phyloP scores from a whole-genome alignment of 2,797 vertebrate species.

The Crypturellus tataupa region DNA sequence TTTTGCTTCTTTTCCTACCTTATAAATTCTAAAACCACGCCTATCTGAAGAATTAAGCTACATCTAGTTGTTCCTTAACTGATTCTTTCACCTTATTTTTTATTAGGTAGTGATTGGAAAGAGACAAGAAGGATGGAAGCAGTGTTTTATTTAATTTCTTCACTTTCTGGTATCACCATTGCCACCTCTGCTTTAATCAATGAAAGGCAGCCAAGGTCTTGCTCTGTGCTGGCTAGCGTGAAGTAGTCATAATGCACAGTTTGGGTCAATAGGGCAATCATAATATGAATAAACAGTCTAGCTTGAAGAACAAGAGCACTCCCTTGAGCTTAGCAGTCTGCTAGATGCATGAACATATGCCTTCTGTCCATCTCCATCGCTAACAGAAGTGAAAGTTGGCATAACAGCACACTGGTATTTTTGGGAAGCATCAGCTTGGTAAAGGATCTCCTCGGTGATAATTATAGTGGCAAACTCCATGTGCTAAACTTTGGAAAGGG shows the following conservation, averaged over 20 bases:
- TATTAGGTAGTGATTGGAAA: neutral
- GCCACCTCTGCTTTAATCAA: fast-evolving
- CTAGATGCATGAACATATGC: constrained; percentile 13
- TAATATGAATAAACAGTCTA: neutral
- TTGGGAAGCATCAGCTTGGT: neutral
- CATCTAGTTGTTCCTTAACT: neutral
- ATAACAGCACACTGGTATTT: constrained; percentile 19
- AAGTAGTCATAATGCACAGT: neutral
- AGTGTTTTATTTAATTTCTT: neutral
- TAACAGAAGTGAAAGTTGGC: constrained; percentile 26
- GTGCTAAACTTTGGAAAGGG: neutral
- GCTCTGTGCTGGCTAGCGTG: fast-evolving
- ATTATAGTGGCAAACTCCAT: neutral
- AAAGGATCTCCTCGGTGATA: neutral
- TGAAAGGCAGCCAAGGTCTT: neutral
- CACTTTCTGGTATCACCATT: fast-evolving
- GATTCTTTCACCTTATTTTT: neutral
- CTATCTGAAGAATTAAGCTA: neutral
- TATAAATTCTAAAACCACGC: fast-evolving
- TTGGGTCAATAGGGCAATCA: fast-evolving
- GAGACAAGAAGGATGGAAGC: neutral
- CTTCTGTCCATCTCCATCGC: constrained; percentile 3
- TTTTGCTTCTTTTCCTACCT: fast-evolving
- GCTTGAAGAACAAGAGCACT: neutral
- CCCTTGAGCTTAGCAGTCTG: neutral